Evolutionary conservation across 2,797 vertebrate genomes (phyloP).

Genomic region (Nyctibius grandis): DNA sequence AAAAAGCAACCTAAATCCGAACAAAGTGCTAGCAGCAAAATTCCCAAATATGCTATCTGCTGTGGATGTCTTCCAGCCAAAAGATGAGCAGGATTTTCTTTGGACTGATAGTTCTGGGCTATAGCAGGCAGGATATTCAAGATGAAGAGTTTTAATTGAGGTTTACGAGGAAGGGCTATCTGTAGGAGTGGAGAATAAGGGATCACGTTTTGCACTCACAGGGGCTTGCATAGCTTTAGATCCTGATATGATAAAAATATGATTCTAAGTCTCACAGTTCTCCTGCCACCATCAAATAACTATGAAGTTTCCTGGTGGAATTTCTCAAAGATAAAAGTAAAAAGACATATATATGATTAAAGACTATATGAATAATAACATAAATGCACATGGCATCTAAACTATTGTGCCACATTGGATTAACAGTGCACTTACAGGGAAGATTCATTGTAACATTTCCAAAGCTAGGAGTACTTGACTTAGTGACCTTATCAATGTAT

Average conservation of each 20-base stretch:
- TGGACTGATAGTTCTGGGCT: background rate
- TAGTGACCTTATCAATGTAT: background rate
- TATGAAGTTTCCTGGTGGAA: background rate
- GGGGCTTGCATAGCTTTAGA: background rate
- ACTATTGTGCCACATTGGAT: background rate
- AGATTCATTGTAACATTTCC: background rate
- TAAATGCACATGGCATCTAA: background rate
- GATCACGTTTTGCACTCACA: background rate
- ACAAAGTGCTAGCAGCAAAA: background rate
- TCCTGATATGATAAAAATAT: background rate
- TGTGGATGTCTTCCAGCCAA: background rate
- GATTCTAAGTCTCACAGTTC: background rate
- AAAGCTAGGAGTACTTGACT: background rate
- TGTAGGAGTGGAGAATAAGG: background rate
- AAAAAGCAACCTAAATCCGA: background rate
- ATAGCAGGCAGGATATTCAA: background rate
- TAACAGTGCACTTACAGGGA: background rate
- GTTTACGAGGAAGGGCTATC: background rate
- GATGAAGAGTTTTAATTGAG: background rate
- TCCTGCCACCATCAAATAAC: background rate
- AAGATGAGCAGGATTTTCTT: background rate
- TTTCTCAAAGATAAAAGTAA: background rate
- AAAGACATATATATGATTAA: background rate
- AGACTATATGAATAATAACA: background rate
- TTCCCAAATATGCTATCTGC: background rate